Conservation (phyloP, 2,888 invertebrate genomes). For the Toxonevra muliebris region DNA sequence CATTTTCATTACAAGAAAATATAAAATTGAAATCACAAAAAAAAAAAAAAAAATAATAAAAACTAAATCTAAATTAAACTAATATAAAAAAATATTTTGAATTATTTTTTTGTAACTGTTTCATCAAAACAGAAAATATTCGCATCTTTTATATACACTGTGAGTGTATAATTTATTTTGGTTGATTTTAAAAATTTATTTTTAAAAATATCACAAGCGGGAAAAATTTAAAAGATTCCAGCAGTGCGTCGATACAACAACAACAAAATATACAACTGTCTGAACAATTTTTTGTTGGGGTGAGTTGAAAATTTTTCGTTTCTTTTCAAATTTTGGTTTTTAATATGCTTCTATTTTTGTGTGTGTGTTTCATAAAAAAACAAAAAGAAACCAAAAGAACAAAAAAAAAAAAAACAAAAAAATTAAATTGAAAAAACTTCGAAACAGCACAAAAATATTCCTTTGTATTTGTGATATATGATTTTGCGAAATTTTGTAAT, state of each 20-base stretch:
- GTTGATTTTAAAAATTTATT: constrained; percentile 46
- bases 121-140: constrained; percentile 12
- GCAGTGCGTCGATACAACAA: constrained; percentile 19
- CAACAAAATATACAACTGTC: background rate
- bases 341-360: too few relatives aligned
- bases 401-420: too few relatives aligned
- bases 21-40: constrained; percentile 28
- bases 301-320: too few relatives aligned
- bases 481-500: too few relatives aligned
- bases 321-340: too few relatives aligned
- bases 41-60: background rate
- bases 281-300: too few relatives aligned
- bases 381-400: too few relatives aligned
- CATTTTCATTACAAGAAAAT: constrained; percentile 6
- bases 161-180: constrained; percentile 54
- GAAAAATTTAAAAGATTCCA: constrained; percentile 46
- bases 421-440: too few relatives aligned
- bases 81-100: background rate
- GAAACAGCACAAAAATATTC: too few relatives aligned
- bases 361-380: too few relatives aligned
- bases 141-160: constrained; percentile 37
- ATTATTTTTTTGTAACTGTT: background rate
- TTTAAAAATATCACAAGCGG: constrained; percentile 56
- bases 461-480: too few relatives aligned
- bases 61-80: background rate